Evolutionary conservation across 1,140 invertebrate species (phyloP).

Genomic region (Ceratina calcarata): DNA sequence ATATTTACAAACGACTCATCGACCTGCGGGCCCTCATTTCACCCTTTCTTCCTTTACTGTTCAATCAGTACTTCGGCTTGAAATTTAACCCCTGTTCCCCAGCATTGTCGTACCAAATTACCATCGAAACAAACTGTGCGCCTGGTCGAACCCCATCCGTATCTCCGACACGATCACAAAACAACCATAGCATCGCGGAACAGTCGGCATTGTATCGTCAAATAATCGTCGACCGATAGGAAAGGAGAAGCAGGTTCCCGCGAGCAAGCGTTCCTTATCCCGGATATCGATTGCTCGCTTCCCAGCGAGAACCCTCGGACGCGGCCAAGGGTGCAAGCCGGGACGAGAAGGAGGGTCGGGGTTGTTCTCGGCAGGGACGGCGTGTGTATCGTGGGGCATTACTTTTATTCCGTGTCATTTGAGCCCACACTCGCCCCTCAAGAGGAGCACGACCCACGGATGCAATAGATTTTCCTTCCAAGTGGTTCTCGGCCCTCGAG

Average conservation of each 20-base stretch:
- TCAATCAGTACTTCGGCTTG: background rate
- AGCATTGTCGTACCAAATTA: background rate
- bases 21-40: too few species aligned
- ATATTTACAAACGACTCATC: too few species aligned
- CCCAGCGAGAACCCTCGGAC: constrained; percentile 62
- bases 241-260: constrained; percentile 49
- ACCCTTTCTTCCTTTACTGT: background rate
- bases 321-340: constrained; percentile 57
- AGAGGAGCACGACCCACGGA: constrained; percentile 58
- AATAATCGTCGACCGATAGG: constrained; percentile 62
- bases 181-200: background rate
- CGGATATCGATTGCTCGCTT: constrained; percentile 76
- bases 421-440: constrained; percentile 75
- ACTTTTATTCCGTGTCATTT: constrained; percentile 82
- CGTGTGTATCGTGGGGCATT: constrained; percentile 72
- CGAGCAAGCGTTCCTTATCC: constrained; percentile 72
- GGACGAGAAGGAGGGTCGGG: too few species aligned
- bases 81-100: background rate
- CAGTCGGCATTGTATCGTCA: constrained; percentile 45
- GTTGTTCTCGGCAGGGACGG: constrained; percentile 65
- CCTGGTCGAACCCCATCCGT: background rate
- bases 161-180: background rate
- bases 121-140: constrained; percentile 14
- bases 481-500: constrained; percentile 67
- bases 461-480: constrained; percentile 76